Base-by-base conservation (phyloP, 2,797 vertebrate genomes). In the Anguilla pacifica region DNA sequence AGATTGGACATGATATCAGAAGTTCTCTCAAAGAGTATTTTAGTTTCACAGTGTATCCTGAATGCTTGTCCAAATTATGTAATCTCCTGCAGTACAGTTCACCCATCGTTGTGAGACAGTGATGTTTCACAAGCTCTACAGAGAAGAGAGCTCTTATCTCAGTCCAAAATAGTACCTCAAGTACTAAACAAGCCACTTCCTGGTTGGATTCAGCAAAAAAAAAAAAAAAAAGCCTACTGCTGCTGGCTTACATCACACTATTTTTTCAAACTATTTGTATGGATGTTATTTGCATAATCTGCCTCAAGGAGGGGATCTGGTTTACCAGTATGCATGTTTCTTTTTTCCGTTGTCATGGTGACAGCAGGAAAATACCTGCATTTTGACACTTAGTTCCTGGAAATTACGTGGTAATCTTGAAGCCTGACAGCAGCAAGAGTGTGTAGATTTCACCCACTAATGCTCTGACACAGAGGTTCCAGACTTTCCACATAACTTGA, bases 291-390 rank as follows among this genome's bases (percentile, higher is more conserved):
- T 88, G 83, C 87, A 88, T 88, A 77, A 85, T 85, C 25, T 84
- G 46, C 43, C 49, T 51, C 51, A 31, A 51, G 72, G 35, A 88
- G 51, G 46, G 46, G 70, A 70, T 83, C 83, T 46, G 35, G 59
- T 67, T 85, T 67, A 57, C 53, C 6, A 59, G 31, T 39, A 84
- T 84, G 64, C 13, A 83, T 64, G 19, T 72, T 87, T 28, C 83
- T 46, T 67, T 49, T 74, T 57, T 84, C 39, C 17, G 90, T 91
- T 90, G 89, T 90, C 90, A 89, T 91, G 88, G 90, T 91, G 89
- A 89, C 89, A 64, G 86, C 72, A 35, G 85, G 81, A 86, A 85
- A 83, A 89, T 86, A 88, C 84, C 72, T 72, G 67, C 74, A 85
- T 89, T 86, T 90, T 87, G 86, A 87, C 90, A 86, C 46, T 15